phyloP scores from a whole-genome alignment of 2,797 vertebrate genomes.

The Heteromormyrus szaboi region DNA sequence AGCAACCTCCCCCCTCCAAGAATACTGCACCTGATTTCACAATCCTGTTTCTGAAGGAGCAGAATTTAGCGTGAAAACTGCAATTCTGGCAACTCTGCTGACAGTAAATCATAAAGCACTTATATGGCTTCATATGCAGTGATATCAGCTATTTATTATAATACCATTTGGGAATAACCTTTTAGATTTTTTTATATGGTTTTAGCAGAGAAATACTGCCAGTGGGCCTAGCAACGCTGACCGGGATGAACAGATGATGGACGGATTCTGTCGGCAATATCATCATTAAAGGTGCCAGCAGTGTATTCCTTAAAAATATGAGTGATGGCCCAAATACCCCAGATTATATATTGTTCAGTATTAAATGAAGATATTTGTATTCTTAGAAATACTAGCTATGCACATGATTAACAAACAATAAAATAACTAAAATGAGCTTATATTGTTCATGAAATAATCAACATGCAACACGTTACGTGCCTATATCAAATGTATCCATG shows the following conservation, averaged over 20 bases:
- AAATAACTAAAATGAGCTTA: not conserved
- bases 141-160: not conserved
- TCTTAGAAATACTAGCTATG: not conserved
- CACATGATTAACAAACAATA: not conserved
- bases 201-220: not conserved
- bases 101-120: not conserved
- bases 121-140: not conserved
- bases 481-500: not conserved
- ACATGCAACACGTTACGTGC: not conserved
- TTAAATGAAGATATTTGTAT: not conserved
- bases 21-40: not conserved
- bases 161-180: not conserved
- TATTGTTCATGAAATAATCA: not conserved
- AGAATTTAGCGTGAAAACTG: not conserved
- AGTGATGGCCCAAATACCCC: not conserved
- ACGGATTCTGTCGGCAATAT: not conserved
- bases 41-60: not conserved
- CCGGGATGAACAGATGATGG: not conserved
- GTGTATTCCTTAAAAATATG: not conserved
- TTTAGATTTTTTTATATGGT: not conserved
- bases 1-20: not conserved
- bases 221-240: not conserved
- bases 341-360: not conserved
- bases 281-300: not conserved
- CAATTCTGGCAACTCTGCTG: not conserved